Percentiles rank a stretch among this genome's conserved stretches.
phyloP scores from a whole-genome alignment of 30 jellyfish, hydroid and myxozoan species.

The Hydractinia echinata region DNA sequence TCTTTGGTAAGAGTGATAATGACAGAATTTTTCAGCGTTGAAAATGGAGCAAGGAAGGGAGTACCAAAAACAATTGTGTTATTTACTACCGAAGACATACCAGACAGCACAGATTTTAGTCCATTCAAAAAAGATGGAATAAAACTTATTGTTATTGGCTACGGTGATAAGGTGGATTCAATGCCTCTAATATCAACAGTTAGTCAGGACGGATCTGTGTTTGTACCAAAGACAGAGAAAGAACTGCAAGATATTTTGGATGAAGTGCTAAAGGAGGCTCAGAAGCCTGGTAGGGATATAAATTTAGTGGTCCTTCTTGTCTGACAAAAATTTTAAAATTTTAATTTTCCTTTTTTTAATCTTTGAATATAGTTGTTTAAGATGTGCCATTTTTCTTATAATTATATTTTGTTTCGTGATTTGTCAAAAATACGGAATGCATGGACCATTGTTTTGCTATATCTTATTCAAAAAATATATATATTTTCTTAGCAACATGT shows the following conservation, averaged over 20 bases:
- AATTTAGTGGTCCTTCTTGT: too few relatives aligned
- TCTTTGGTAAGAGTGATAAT: not conserved
- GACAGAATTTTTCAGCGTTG: not conserved
- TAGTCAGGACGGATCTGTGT: not conserved
- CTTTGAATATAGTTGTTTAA: not conserved
- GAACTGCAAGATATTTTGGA: not conserved
- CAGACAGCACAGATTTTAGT: not conserved
- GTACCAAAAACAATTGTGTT: conserved; percentile 17
- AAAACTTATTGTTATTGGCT: conserved; percentile 19
- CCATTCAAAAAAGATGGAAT: not conserved
- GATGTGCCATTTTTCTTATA: not conserved
- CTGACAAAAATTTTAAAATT: not conserved
- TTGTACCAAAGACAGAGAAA: conserved; percentile 2
- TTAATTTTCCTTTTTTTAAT: not conserved
- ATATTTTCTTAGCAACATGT: conserved; percentile 4
- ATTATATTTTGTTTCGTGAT: not conserved
- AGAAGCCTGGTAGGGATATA: conserved; percentile 18
- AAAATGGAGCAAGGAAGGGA: conserved; percentile 16
- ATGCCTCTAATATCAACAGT: not conserved
- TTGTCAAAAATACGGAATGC: too few relatives aligned
- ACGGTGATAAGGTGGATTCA: conserved; percentile 22
- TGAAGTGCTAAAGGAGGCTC: not conserved
- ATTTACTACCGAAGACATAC: not conserved
- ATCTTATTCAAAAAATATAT: not conserved
- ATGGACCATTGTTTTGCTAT: not conserved